Base-by-base conservation (phyloP, 2,113 vertebrate species). In the Pseudonaja textilis region DNA sequence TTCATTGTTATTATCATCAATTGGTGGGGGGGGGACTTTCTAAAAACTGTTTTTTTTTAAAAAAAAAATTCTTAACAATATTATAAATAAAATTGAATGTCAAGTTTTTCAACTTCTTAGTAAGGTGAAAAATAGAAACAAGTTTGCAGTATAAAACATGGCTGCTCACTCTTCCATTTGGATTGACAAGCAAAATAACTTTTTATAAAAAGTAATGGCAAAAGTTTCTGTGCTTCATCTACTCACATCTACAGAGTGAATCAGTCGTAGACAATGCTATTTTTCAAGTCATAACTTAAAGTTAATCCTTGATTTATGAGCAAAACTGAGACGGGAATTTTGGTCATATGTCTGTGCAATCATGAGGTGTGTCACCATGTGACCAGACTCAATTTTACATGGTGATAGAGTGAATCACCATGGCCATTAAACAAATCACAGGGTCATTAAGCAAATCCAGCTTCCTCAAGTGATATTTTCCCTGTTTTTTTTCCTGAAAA, bases 21-120 rank as follows among this genome's bases (percentile, higher is more conserved):
- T 2, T 7, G 0, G 42, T 12, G 54, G 6, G 0, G 0, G 42
- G 23, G 54, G 6, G 0, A 61, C 23, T n/a, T 42, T 90, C 7
- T 50, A 20, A 34, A 88, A 59, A 39, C 18, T 20, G 16, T 11
- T 45, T 59, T 34, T 50, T 55, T 52, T 26, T 39, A 42, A 86
- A 34, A 87, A 61, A 2, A 61, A 91, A 10, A 50, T 26, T 47
- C 0, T 2, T 85, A 52, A 74, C 14, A 90, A 11, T 8, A 42
- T 29, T 5, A 26, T 89, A 74, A 86, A 52, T 54, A 26, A 20
- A 81, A 52, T 25, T 34, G 47, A 23, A 20, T 12, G 23, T 12
- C 54, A 16, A 45, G 14, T 86, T 85, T 93, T 64, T n/a, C 55
- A 64, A 1, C 47, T 94, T 94, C 57, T 42, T 4, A 18, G 2